Base-by-base conservation (phyloP, 2,113 vertebrate species). In the Callipepla californica region DNA sequence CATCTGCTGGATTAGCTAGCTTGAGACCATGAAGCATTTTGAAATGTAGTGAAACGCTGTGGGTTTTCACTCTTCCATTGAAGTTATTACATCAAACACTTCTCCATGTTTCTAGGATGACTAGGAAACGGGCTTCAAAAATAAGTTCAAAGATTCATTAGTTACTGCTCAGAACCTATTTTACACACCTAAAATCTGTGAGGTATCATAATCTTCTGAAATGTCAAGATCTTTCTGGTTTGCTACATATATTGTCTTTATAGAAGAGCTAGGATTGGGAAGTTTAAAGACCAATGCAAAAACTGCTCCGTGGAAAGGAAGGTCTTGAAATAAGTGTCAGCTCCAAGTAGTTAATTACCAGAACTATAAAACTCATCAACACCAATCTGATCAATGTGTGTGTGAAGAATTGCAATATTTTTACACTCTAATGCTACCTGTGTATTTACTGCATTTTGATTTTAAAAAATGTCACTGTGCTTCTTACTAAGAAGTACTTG, bases 161-260 rank as follows among this genome's bases (percentile, higher is more conserved):
- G 22, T 38, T 85, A 44, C 38, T 28, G 87, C 34, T 55, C 84
- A 78, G 42, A 82, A 55, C 5, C 20, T 32, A 53, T 68, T 93
- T 85, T 26, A 85, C 81, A 65, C 32, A 48, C 84, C 55, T 40
- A 50, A 69, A 88, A 91, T 68, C 22, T 59, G 44, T 44, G 81
- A 80, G 77, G 11, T 34, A 58, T 21, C 5, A 15, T 28, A 40
- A 15, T 86, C 50, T 75, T 65, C 55, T 36, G 34, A 72, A 83
- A 63, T 7, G 16, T 32, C 59, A 63, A 15, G 59, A 20, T 53
- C 18, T 73, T 84, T 87, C 42, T 51, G 34, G 2, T 47, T 47
- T 19, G 34, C 10, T 59, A 26, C 19, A 44, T 23, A 26, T 20
- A 38, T 18, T 48, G 22, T 47, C 79, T 90, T 57, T 55, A 17